These are phyloP conservation scores for Protodeltote pygarga DNA, from an alignment of 2,888 invertebrate species.

Conservation along the genomic window DNA sequence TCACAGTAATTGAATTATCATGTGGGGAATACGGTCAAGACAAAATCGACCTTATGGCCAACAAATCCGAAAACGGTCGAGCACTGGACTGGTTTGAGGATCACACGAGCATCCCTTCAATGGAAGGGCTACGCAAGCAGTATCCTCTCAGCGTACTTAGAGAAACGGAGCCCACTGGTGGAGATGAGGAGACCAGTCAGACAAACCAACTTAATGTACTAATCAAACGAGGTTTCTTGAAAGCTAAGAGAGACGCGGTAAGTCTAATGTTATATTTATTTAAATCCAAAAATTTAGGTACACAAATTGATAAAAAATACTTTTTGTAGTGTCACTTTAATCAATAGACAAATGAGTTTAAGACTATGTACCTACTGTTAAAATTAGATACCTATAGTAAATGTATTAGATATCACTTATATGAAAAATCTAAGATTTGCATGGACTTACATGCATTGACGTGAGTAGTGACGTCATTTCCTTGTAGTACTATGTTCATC, in stretches of 20 bases:
- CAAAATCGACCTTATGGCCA: constrained; percentile 89
- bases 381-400: too few relatives aligned
- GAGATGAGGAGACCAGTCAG: constrained; percentile 90
- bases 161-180: constrained; percentile 71
- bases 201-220: constrained; percentile 91
- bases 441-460: too few relatives aligned
- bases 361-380: too few relatives aligned
- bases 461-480: too few relatives aligned
- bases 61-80: constrained; percentile 90
- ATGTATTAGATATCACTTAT: too few relatives aligned
- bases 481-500: too few relatives aligned
- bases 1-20: constrained; percentile 96
- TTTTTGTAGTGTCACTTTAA: too few relatives aligned
- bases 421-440: too few relatives aligned
- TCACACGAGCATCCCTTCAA: constrained; percentile 82
- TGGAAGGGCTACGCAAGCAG: constrained; percentile 86
- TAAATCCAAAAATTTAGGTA: too few relatives aligned
- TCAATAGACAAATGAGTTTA: too few relatives aligned
- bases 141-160: constrained; percentile 82
- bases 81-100: constrained; percentile 90
- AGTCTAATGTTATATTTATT: constrained; percentile 46
- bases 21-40: constrained; percentile 96
- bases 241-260: constrained; percentile 91
- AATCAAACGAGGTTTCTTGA: constrained; percentile 90
- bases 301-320: too few relatives aligned